phyloP scores from a whole-genome alignment of 2,797 vertebrate species.

The Myotis planiceps region DNA sequence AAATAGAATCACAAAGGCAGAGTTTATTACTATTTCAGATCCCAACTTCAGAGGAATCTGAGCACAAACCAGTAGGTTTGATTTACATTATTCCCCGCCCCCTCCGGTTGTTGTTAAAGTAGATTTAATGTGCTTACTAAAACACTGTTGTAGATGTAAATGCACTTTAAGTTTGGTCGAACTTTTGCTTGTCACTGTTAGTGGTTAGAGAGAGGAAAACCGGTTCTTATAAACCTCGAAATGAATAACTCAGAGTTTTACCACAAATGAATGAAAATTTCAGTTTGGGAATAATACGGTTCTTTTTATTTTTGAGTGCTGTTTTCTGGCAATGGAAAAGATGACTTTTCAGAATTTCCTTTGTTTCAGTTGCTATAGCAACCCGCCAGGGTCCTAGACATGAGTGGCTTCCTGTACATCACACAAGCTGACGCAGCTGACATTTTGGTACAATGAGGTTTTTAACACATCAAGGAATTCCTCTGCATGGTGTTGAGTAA shows the following conservation, averaged over 20 bases:
- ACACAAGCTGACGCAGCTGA: conserved; percentile 81
- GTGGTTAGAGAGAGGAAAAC: neutral
- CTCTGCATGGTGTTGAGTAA: conserved; percentile 73
- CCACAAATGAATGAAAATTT: conserved; percentile 37
- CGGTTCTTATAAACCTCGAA: neutral
- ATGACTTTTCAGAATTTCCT: conserved; percentile 61
- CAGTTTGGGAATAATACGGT: conserved; percentile 37
- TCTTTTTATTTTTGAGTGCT: conserved; percentile 37
- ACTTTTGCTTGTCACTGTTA: neutral
- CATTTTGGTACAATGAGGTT: conserved; percentile 86
- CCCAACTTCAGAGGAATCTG: conserved; percentile 55
- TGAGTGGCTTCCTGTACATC: conserved; percentile 83
- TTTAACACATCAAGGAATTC: conserved; percentile 79
- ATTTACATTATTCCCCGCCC: neutral
- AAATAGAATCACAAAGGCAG: conserved; percentile 64
- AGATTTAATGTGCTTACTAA: conserved; percentile 43
- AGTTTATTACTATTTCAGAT: conserved; percentile 75
- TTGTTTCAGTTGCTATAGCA: conserved; percentile 81
- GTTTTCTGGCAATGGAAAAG: conserved; percentile 56
- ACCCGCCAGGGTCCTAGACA: conserved; percentile 77
- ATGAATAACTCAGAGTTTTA: conserved; percentile 53
- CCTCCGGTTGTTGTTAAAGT: conserved; percentile 30
- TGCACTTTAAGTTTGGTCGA: neutral
- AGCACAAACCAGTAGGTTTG: conserved; percentile 28
- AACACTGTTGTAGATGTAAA: neutral